A percentile compares a stretch with the other conserved stretches of the same genome.
Conservation (phyloP, 1,140 invertebrate species). For the Hirudo medicinalis region DNA sequence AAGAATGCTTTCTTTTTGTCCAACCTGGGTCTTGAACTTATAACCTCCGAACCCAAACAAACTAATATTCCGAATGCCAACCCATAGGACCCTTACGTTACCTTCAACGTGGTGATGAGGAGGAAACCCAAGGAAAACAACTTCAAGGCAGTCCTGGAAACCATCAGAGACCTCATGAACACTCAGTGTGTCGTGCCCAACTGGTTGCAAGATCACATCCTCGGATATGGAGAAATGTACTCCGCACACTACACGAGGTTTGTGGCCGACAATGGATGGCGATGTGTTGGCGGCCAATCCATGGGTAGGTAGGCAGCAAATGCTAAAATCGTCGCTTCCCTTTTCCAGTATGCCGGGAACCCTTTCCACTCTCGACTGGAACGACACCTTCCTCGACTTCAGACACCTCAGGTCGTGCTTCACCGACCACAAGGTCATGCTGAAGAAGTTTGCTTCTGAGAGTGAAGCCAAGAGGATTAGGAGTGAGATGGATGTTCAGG, state of each 20-base stretch:
- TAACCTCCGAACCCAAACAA: not conserved
- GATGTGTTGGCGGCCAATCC: too few species aligned
- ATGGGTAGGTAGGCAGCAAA: too few species aligned
- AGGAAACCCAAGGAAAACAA: constrained; percentile 98
- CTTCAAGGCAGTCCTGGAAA: constrained; percentile 94
- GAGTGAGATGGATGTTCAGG: too few species aligned
- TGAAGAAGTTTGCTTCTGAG: constrained; percentile 48
- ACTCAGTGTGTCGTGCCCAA: constrained; percentile 96
- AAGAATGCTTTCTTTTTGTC: too few species aligned
- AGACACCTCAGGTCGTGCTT: constrained; percentile 77
- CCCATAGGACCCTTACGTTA: constrained; percentile 72
- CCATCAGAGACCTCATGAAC: constrained; percentile 95
- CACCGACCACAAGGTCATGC: constrained; percentile 60
- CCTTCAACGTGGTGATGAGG: constrained; percentile 93
- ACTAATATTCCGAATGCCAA: not conserved
- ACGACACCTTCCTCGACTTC: constrained; percentile 89
- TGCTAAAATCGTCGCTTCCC: not conserved
- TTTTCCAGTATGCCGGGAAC: constrained; percentile 58
- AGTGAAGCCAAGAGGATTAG: constrained; percentile 44
- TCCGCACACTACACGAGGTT: constrained; percentile 83
- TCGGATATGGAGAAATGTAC: constrained; percentile 91
- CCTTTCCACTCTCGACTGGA: constrained; percentile 74
- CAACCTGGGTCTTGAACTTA: too few species aligned
- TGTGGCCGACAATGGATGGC: constrained; percentile 13
- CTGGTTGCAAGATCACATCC: constrained; percentile 92